Evolutionary conservation across 2,888 invertebrate species (phyloP).

Genomic region (Drosophila fungiperda): DNA sequence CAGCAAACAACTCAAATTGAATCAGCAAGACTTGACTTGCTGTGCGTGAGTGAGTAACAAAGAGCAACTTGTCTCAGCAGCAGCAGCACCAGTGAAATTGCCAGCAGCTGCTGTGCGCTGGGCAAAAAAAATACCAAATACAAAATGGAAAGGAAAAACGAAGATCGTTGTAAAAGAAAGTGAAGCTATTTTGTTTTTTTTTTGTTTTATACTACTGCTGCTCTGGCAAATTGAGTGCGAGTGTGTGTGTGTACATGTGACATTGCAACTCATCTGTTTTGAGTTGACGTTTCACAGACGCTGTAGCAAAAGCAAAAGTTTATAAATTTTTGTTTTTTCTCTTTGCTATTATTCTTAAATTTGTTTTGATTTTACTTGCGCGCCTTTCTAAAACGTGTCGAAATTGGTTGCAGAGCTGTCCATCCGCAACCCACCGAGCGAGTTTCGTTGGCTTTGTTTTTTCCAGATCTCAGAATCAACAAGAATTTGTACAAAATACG

Average conservation of each 20-base stretch:
- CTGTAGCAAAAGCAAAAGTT: slow-evolving; percentile 17
- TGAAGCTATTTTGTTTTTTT: slow-evolving; percentile 48
- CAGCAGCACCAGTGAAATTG: slow-evolving; percentile 43
- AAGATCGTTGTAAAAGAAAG: slow-evolving; percentile 70
- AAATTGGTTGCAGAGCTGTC: slow-evolving; percentile 4
- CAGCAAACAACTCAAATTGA: slow-evolving; percentile 23
- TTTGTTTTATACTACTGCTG: slow-evolving; percentile 6
- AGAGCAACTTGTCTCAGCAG: slow-evolving; percentile 40
- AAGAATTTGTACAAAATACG: background rate
- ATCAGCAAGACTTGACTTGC: slow-evolving; percentile 18
- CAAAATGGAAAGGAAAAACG: slow-evolving; percentile 49
- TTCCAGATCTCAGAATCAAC: slow-evolving; percentile 5
- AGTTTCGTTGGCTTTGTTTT: slow-evolving; percentile 15
- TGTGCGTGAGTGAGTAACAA: slow-evolving; percentile 40
- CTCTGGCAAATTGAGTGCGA: slow-evolving; percentile 6
- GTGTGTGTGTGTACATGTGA: slow-evolving; percentile 24
- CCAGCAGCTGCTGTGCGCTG: slow-evolving; percentile 36
- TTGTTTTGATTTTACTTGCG: slow-evolving; percentile 4
- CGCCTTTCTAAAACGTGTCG: background rate
- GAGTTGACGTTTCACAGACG: slow-evolving; percentile 26
- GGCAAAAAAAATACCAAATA: slow-evolving; percentile 35
- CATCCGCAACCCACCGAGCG: slow-evolving; percentile 5
- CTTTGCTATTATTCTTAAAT: background rate
- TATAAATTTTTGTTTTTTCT: background rate
- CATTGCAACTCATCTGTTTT: slow-evolving; percentile 34